Percentiles rank a stretch among this genome's conserved stretches.
Conservation (phyloP, 2,797 vertebrate species). For the Lagocephalus sceleratus region DNA sequence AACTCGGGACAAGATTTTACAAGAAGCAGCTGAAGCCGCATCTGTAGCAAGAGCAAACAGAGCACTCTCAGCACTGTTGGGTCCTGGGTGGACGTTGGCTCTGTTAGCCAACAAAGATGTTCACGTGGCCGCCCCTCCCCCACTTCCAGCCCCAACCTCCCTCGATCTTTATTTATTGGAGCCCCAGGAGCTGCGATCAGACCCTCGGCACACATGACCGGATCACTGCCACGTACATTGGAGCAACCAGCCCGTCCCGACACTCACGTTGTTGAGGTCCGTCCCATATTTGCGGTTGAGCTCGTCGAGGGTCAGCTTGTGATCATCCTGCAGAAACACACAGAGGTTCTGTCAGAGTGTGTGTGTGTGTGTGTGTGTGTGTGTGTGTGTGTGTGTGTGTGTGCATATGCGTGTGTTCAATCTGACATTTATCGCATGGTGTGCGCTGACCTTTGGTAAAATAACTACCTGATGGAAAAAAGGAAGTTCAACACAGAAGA, state of each 20-base stretch:
- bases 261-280: conserved; percentile 89
- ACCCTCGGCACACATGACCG: neutral
- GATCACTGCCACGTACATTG: neutral
- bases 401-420: conserved; percentile 10
- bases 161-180: neutral
- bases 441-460: conserved; percentile 39
- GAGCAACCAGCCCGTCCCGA: neutral
- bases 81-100: neutral
- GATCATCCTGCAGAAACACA: conserved; percentile 85
- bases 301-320: conserved; percentile 93
- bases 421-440: conserved; percentile 37
- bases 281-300: conserved; percentile 94
- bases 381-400: neutral
- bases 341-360: neutral
- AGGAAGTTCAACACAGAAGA: neutral
- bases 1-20: neutral
- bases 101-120: neutral
- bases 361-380: neutral
- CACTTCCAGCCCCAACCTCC: neutral
- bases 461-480: neutral
- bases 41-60: neutral
- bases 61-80: no score
- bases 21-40: neutral
- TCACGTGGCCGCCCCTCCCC: neutral
- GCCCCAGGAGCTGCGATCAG: conserved; percentile 2